Evolutionary conservation across 2,797 vertebrate genomes (phyloP).

Genomic region (Argya squamiceps): DNA sequence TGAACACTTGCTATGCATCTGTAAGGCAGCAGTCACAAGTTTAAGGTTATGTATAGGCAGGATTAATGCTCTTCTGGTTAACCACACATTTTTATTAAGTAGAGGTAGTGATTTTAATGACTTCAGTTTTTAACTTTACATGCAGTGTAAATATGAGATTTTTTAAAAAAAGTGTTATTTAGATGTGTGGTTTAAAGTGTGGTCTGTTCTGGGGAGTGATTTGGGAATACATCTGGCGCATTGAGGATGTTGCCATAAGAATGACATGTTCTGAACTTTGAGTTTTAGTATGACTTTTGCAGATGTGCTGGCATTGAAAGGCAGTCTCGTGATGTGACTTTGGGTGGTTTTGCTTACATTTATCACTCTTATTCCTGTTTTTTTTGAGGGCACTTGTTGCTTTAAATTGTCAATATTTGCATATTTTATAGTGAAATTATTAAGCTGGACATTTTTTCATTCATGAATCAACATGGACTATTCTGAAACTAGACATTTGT

Average conservation of each 20-base stretch:
- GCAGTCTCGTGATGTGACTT: conserved; percentile 29
- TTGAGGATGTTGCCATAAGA: conserved; percentile 56
- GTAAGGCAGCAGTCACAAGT: not conserved
- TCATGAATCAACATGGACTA: not conserved
- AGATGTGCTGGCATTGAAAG: conserved; percentile 70
- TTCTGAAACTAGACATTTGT: not conserved
- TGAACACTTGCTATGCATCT: not conserved
- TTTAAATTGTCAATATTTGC: conserved; percentile 44
- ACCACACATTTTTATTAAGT: not conserved
- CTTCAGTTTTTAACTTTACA: not conserved
- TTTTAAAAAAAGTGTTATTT: not conserved
- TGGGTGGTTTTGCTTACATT: conserved; percentile 49
- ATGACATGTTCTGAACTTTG: conserved; percentile 66
- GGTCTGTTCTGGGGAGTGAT: not conserved
- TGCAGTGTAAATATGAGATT: not conserved
- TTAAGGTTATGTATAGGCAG: not conserved
- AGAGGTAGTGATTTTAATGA: not conserved
- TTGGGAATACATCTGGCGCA: conserved; percentile 67
- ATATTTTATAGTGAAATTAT: not conserved
- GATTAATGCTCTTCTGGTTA: not conserved
- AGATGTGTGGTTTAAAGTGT: not conserved
- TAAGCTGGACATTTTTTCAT: not conserved
- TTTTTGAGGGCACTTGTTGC: conserved; percentile 14
- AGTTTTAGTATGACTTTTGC: conserved; percentile 42
- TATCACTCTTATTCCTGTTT: conserved; percentile 26